A percentile compares a stretch with the other conserved stretches of the same genome.
phyloP scores from a whole-genome alignment of 2,113 vertebrate species.

The Nanorana parkeri region DNA sequence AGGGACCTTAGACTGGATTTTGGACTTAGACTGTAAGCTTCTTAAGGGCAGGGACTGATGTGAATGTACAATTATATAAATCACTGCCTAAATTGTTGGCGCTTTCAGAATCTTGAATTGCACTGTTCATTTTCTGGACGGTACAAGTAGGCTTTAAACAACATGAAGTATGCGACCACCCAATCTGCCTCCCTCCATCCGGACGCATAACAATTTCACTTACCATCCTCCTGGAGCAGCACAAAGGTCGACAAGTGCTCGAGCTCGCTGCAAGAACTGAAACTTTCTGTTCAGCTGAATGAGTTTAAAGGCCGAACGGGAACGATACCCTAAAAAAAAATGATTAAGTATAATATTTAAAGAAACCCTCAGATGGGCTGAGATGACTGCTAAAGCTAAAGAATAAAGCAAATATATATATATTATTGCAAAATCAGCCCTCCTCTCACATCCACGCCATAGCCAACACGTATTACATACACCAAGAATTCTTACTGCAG shows the following conservation, averaged over 20 bases:
- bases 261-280: constrained; percentile 91
- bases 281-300: constrained; percentile 96
- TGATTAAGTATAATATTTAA: too few species aligned
- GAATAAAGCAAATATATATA: not conserved
- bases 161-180: not conserved
- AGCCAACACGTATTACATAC: not conserved
- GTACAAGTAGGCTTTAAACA: too few species aligned
- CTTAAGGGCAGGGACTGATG: too few species aligned
- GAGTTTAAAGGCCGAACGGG: constrained; percentile 96
- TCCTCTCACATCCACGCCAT: not conserved
- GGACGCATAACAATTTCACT: constrained; percentile 55
- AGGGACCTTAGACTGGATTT: too few species aligned
- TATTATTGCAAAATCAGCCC: not conserved
- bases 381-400: too few species aligned
- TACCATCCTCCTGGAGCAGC: constrained; percentile 95
- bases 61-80: too few species aligned
- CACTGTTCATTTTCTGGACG: too few species aligned
- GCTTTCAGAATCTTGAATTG: too few species aligned
- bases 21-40: too few species aligned
- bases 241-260: constrained; percentile 90
- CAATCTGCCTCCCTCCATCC: too few species aligned
- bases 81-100: too few species aligned
- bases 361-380: too few species aligned
- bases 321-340: constrained; percentile 85
- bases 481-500: not conserved